Evolutionary conservation across 2,797 vertebrate species (phyloP).

Genomic region (Prionace glauca): DNA sequence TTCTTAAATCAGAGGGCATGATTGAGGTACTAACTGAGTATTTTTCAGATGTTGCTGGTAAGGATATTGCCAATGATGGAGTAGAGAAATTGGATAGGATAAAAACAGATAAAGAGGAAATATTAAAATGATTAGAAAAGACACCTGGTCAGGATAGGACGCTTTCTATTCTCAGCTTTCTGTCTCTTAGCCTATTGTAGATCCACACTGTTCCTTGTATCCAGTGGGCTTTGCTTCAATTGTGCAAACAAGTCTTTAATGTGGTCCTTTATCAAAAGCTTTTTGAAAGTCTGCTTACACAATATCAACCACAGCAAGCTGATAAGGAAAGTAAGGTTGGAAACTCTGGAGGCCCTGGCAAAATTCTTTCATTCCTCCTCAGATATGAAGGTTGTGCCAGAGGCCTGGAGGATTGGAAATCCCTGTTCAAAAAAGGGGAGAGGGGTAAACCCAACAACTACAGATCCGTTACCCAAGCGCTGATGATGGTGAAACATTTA

Average conservation of each 20-base stretch:
- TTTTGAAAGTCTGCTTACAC: background rate
- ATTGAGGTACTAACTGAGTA: background rate
- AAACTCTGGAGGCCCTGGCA: background rate
- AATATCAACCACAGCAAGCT: background rate
- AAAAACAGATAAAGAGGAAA: background rate
- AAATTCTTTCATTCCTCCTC: background rate
- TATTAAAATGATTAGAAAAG: background rate
- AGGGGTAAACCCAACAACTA: background rate
- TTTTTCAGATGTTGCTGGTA: background rate
- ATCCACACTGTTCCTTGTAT: background rate
- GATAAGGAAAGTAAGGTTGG: background rate
- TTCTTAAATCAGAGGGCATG: background rate
- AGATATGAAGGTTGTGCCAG: background rate
- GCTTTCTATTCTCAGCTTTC: background rate
- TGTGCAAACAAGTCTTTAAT: background rate
- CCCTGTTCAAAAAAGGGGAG: background rate
- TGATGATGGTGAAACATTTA: background rate
- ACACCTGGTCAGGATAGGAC: background rate
- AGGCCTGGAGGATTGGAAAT: background rate
- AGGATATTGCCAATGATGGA: background rate
- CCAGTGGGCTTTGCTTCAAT: background rate
- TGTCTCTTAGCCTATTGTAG: background rate
- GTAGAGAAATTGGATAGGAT: background rate
- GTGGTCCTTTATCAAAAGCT: background rate
- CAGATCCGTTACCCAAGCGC: background rate